Percentiles rank a stretch among this genome's conserved stretches.
These are phyloP conservation scores for Ophioninae sp. DNA, from an alignment of 2,888 invertebrate genomes.

Conservation along the genomic window DNA sequence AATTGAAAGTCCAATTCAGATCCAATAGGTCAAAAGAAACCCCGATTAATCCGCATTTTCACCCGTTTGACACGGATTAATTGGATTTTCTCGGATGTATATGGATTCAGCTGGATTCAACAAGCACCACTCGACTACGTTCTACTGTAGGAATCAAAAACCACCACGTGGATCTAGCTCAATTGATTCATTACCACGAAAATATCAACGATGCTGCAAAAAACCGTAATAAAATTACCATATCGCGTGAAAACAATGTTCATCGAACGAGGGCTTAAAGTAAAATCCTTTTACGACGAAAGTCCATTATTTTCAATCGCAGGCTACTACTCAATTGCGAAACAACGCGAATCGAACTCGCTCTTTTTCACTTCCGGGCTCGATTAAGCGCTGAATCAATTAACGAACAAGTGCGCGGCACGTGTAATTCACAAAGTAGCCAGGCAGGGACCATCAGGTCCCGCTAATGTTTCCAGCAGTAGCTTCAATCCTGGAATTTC, in stretches of 20 bases:
- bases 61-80: too few species aligned
- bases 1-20: too few species aligned
- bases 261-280: not conserved
- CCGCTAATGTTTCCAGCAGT: not conserved
- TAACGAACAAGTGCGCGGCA: conserved; percentile 11
- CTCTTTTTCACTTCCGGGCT: not conserved
- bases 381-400: conserved; percentile 25
- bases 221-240: not conserved
- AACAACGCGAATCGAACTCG: not conserved
- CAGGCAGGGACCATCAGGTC: conserved; percentile 33
- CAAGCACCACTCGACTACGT: not conserved
- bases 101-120: not conserved
- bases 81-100: not conserved
- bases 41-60: too few species aligned
- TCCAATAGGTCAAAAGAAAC: too few species aligned
- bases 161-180: not conserved
- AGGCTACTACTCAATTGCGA: conserved; percentile 1
- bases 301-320: conserved; percentile 27
- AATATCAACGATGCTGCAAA: not conserved
- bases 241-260: not conserved
- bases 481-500: not conserved
- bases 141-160: not conserved
- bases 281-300: conserved; percentile 41
- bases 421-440: conserved; percentile 8
- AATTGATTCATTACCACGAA: not conserved